Evolutionary conservation across 2,113 vertebrate genomes (phyloP).

Genomic region (Sphaerodactylus townsendi): DNA sequence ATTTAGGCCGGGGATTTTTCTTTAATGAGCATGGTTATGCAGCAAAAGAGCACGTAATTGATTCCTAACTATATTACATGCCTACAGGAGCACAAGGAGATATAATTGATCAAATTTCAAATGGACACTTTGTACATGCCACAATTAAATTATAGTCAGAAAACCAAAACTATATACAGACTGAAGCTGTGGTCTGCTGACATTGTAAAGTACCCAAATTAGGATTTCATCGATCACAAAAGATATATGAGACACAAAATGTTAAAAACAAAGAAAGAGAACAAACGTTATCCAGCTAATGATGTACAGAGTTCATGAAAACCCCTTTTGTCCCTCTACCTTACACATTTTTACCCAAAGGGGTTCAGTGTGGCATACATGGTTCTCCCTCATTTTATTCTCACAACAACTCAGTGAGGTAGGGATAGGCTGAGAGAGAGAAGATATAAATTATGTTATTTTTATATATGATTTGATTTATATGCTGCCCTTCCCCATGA

Average conservation of each 20-base stretch:
- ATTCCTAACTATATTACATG: slow-evolving; percentile 14
- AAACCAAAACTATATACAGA: not conserved
- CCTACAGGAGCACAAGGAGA: slow-evolving; percentile 22
- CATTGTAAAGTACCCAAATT: not conserved
- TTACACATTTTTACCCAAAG: too few relatives aligned
- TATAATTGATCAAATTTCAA: slow-evolving; percentile 2
- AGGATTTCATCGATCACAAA: not conserved
- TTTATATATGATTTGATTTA: too few relatives aligned
- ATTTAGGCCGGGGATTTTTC: not conserved
- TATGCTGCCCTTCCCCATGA: too few relatives aligned
- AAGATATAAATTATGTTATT: too few relatives aligned
- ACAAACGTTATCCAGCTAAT: not conserved
- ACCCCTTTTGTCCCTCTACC: not conserved
- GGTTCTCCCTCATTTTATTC: too few relatives aligned
- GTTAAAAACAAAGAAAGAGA: not conserved
- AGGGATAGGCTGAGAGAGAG: too few relatives aligned
- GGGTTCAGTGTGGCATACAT: too few relatives aligned
- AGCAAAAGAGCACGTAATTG: slow-evolving; percentile 23
- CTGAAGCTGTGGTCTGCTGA: slow-evolving; percentile 8
- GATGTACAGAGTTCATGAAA: not conserved
- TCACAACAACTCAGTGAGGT: too few relatives aligned
- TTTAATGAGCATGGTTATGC: not conserved
- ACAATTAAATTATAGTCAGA: not conserved
- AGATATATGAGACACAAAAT: not conserved
- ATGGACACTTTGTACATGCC: slow-evolving; percentile 31